phyloP scores from a whole-genome alignment of 2,888 invertebrate species.

The Endotricha flammealis region DNA sequence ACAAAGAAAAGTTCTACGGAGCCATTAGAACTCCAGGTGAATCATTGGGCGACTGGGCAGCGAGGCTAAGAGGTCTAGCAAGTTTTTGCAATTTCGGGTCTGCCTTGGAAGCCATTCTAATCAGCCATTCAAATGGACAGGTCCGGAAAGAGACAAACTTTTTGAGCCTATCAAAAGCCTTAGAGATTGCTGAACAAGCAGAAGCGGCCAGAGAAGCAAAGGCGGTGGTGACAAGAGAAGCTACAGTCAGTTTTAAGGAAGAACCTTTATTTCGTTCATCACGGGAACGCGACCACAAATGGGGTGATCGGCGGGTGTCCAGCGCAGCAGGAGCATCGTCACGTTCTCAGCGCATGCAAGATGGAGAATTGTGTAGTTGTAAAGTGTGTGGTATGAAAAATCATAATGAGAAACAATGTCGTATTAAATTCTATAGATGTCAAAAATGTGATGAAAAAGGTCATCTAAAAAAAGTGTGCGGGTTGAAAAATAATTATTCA shows the following conservation, averaged over 20 bases:
- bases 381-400: slow-evolving; percentile 18
- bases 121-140: neutral
- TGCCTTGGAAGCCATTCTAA: neutral
- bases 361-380: slow-evolving; percentile 1
- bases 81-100: too few relatives aligned
- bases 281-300: slow-evolving; percentile 6
- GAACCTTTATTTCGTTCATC: slow-evolving; percentile 15
- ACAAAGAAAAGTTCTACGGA: slow-evolving; percentile 16
- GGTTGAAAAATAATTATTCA: neutral
- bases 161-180: slow-evolving; percentile 12
- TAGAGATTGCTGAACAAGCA: slow-evolving; percentile 16
- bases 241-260: slow-evolving; percentile 11
- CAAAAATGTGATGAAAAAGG: slow-evolving; percentile 21
- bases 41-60: slow-evolving; percentile 17
- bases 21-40: slow-evolving; percentile 13
- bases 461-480: slow-evolving; percentile 23
- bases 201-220: too few relatives aligned
- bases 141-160: slow-evolving; percentile 8
- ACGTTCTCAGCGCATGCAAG: neutral
- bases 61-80: slow-evolving; percentile 13
- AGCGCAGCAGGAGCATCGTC: neutral
- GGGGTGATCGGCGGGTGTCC: too few relatives aligned
- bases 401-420: slow-evolving; percentile 16
- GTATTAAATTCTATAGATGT: slow-evolving; percentile 18
- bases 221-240: slow-evolving; percentile 12